Base-by-base conservation (phyloP, 92 coral and sea anemone genomes). In the Plumapathes pennacea region DNA sequence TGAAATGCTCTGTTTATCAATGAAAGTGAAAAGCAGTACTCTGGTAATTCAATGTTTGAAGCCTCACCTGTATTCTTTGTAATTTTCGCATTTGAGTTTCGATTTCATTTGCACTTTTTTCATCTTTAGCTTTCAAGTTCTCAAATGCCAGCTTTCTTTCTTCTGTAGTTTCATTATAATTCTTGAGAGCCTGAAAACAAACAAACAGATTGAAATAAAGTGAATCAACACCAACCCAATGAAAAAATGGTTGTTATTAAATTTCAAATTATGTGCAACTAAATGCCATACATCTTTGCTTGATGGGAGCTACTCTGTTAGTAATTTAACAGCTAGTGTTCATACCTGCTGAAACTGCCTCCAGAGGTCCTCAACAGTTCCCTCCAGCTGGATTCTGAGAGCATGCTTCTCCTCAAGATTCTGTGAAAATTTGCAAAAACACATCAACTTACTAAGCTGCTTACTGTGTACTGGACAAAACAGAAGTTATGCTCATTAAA, bases 21-120 rank as follows among this genome's bases (percentile, higher is more conserved):
- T 36, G n/a, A 36, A 7, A 7, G n/a, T 36, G 9, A 36, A 36
- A 36, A 8, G 41, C 9, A 8, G n/a, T n/a, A n/a, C 9, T 36
- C 8, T 8, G 9, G 41, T 36, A 36, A 36, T 8, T 8, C 41
- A n/a, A 8, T 36, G 41, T 36, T 36, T 36, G 41, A 36, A n/a
- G 41, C 2, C 11, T 27, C 58, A 94, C 99, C 97, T 94, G 99
- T 46, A 94, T 94, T 89, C 99, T 84, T 57, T 94, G 99, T 4
- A 94, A 82, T 40, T 94, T 94, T 57, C 99, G 84, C 99, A 94
- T 94, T 77, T 94, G 99, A 41, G 97, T 94, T 58, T 94, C 99
- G 42, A 94, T 94, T 62, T 94, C 99, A 55, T 94, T 77, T 9
- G 99, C 90, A 68, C 99, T 94, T 67, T 94, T 94, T 53, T 94